These are phyloP conservation scores for Pecten maximus DNA, from an alignment of 2,888 invertebrate species.

Conservation along the genomic window DNA sequence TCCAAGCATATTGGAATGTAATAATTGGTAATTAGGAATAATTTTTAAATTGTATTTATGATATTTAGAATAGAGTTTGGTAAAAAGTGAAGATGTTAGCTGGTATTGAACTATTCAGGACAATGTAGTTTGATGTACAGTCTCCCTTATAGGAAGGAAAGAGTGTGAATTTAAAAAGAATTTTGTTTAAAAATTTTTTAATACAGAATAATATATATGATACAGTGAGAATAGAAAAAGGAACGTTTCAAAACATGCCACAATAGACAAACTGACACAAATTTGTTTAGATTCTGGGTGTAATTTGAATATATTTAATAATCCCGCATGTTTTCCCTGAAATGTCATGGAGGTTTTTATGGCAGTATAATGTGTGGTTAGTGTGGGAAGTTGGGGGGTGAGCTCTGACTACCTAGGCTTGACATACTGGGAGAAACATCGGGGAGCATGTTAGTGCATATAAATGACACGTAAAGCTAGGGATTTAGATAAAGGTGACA, in stretches of 20 bases:
- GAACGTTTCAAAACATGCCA: neutral
- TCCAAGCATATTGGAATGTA: too few relatives aligned
- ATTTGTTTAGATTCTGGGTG: constrained; percentile 11
- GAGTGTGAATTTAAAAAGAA: too few relatives aligned
- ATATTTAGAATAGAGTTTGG: too few relatives aligned
- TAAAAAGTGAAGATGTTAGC: too few relatives aligned
- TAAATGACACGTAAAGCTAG: neutral
- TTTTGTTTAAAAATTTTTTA: too few relatives aligned
- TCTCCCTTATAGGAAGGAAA: too few relatives aligned
- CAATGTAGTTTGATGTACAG: too few relatives aligned
- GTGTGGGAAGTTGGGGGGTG: neutral
- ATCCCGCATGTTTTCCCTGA: neutral
- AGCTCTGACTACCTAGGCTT: neutral
- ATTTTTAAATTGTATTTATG: too few relatives aligned
- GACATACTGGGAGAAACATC: neutral
- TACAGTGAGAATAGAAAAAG: neutral
- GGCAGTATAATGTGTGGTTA: neutral
- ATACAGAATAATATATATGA: too few relatives aligned
- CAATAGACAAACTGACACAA: neutral
- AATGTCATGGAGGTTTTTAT: neutral
- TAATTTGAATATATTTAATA: neutral
- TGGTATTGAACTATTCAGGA: too few relatives aligned
- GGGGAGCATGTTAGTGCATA: constrained; percentile 2
- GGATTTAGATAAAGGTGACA: constrained; percentile 3
- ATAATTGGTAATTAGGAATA: too few relatives aligned